Conservation (phyloP, 2,797 vertebrate genomes). For the Myoxocephalus aenaeus region DNA sequence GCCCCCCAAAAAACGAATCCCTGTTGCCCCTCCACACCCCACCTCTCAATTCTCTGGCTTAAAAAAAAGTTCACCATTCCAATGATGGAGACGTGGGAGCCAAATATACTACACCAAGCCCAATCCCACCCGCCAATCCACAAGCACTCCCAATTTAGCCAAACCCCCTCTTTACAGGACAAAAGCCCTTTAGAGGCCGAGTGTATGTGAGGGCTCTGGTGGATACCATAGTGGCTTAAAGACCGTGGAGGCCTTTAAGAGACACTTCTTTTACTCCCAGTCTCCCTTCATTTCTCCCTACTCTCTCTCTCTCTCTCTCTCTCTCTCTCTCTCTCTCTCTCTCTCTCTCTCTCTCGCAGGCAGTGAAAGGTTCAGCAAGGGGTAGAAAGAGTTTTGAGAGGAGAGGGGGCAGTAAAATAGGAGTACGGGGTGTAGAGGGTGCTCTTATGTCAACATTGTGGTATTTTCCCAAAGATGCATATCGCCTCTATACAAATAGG, state of each 20-base stretch:
- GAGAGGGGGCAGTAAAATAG: constrained; percentile 41
- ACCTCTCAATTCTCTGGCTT: constrained; percentile 66
- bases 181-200: constrained; percentile 81
- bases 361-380: constrained; percentile 80
- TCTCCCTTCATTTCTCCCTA: constrained; percentile 73
- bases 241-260: constrained; percentile 83
- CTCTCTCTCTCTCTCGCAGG: constrained; percentile 49
- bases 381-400: constrained; percentile 70
- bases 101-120: constrained; percentile 78
- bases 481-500: constrained; percentile 86
- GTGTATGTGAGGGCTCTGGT: constrained; percentile 84
- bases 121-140: constrained; percentile 79
- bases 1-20: constrained; percentile 50
- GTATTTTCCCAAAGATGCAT: constrained; percentile 88
- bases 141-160: constrained; percentile 83
- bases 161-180: constrained; percentile 82
- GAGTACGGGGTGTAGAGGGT: constrained; percentile 66
- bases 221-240: constrained; percentile 85
- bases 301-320: constrained; percentile 64
- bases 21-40: constrained; percentile 63
- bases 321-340: constrained; percentile 52
- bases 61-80: constrained; percentile 72
- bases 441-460: constrained; percentile 85
- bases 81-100: constrained; percentile 83
- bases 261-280: constrained; percentile 78